phyloP scores from a whole-genome alignment of 2,888 invertebrate species.

The Latheticus oryzae region DNA sequence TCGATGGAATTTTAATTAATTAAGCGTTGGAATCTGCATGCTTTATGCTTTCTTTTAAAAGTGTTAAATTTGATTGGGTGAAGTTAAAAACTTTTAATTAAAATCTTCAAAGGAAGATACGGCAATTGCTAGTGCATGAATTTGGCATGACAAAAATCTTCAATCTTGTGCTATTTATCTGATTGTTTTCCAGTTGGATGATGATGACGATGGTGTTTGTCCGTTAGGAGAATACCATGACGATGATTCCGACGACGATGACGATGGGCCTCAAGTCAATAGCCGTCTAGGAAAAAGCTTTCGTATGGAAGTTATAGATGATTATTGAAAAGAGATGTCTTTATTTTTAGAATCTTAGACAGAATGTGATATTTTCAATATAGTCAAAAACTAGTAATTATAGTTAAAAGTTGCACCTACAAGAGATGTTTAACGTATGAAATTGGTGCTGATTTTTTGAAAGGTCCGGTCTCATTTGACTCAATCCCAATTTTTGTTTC shows the following conservation, averaged over 20 bases:
- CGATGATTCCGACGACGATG: constrained; percentile 57
- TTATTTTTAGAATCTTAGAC: constrained; percentile 32
- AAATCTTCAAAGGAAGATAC: too few species aligned
- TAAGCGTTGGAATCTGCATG: constrained; percentile 21
- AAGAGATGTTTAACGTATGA: constrained; percentile 7
- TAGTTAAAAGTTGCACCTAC: not conserved
- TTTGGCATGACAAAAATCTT: constrained; percentile 1
- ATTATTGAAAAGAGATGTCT: constrained; percentile 56
- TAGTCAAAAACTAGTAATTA: constrained; percentile 9
- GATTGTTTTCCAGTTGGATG: constrained; percentile 51
- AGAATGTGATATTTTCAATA: constrained; percentile 29
- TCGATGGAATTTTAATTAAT: not conserved
- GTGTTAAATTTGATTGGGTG: too few species aligned
- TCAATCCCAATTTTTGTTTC: too few species aligned
- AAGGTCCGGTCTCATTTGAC: not conserved
- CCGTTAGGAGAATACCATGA: constrained; percentile 59
- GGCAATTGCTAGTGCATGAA: too few species aligned
- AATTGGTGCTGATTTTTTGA: constrained; percentile 6
- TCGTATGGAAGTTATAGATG: constrained; percentile 62
- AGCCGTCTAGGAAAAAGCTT: constrained; percentile 58
- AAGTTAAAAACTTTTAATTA: too few species aligned
- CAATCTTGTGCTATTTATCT: constrained; percentile 1
- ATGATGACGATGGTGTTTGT: constrained; percentile 58
- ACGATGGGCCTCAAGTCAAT: constrained; percentile 54
- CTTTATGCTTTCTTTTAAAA: constrained; percentile 2